These are phyloP conservation scores for Plestiodon gilberti DNA, from an alignment of 2,113 vertebrate genomes.

Conservation along the genomic window DNA sequence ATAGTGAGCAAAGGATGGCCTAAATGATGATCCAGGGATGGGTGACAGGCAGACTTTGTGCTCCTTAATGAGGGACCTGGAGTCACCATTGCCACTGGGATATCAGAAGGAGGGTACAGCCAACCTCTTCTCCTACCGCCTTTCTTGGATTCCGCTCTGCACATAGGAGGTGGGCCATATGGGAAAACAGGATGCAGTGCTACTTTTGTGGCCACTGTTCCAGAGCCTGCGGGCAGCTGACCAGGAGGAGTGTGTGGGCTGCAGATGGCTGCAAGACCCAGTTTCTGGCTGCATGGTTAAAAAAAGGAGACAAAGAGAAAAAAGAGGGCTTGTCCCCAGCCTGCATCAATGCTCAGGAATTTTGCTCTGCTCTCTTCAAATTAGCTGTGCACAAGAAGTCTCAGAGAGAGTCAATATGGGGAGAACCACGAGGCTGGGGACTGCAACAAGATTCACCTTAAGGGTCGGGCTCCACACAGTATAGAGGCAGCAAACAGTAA, in stretches of 20 bases:
- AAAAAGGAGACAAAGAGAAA: not conserved
- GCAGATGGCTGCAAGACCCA: not conserved
- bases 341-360: not conserved
- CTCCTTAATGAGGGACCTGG: not conserved
- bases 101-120: not conserved
- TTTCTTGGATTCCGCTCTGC: not conserved
- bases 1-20: conserved; percentile 29
- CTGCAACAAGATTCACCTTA: no score
- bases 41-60: not conserved
- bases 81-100: not conserved
- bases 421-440: not conserved
- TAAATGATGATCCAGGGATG: not conserved
- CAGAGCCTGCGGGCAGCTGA: not conserved
- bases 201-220: not conserved
- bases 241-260: not conserved
- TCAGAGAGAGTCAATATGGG: not conserved
- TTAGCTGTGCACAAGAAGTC: not conserved
- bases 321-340: not conserved
- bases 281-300: not conserved
- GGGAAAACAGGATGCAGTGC: not conserved
- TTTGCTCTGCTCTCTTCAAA: not conserved
- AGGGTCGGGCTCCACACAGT: not conserved
- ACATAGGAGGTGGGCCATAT: not conserved
- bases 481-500: no score
- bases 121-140: not conserved